Conservation (phyloP, 1,140 invertebrate genomes). For the Lasioglossum albipes region DNA sequence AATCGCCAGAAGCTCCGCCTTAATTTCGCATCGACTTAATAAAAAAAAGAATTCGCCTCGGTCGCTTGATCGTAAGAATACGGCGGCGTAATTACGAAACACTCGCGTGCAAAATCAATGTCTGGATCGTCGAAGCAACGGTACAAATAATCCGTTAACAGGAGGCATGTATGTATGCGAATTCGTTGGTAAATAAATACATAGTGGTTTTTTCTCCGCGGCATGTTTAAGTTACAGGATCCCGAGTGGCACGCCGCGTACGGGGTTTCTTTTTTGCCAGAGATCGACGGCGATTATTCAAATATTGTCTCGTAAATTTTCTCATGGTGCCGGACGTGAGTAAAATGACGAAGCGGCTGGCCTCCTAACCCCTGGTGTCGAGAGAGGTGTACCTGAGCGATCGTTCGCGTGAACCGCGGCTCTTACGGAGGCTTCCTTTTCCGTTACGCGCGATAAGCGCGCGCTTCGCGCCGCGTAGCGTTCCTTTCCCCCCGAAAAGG, state of each 20-base stretch:
- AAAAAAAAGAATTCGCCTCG: too few relatives aligned
- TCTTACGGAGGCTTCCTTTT: slow-evolving; percentile 44
- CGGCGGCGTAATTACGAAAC: not conserved
- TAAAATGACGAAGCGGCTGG: slow-evolving; percentile 45
- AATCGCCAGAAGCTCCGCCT: too few relatives aligned
- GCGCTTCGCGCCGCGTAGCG: not conserved
- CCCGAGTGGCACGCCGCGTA: too few relatives aligned
- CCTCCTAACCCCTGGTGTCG: slow-evolving; percentile 59
- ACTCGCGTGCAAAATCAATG: slow-evolving; percentile 24
- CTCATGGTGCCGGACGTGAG: slow-evolving; percentile 45
- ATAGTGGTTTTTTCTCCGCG: not conserved
- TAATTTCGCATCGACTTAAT: not conserved
- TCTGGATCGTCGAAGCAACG: slow-evolving; percentile 16
- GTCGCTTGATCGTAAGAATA: not conserved
- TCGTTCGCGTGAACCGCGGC: slow-evolving; percentile 49
- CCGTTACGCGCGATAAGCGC: slow-evolving; percentile 55
- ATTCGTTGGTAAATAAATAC: slow-evolving; percentile 16
- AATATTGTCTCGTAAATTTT: slow-evolving; percentile 43
- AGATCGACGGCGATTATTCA: slow-evolving; percentile 9
- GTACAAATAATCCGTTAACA: slow-evolving; percentile 9
- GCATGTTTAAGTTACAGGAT: too few relatives aligned
- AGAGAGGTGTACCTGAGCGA: slow-evolving; percentile 15
- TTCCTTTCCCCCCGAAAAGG: not conserved
- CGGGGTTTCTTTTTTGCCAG: not conserved
- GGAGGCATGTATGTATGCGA: not conserved